Evolutionary conservation across 2,113 vertebrate species (phyloP), one percentile per base, ranked within the genome.

Genomic region (Terrapene triunguis): DNA sequence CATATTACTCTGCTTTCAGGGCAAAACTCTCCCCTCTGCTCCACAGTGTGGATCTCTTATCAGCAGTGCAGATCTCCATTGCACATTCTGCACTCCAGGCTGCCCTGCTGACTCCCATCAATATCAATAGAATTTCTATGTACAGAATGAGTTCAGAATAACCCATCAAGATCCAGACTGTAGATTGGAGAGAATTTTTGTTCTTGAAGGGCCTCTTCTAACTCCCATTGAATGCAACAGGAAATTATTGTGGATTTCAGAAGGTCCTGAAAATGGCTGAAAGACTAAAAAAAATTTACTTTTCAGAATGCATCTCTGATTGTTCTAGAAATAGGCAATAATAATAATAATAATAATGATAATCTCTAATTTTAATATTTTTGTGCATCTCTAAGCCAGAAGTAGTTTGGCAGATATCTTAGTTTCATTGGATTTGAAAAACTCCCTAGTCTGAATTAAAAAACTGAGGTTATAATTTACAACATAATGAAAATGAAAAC

Each of bases 301-400:
- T 1, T 14, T 38, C 81, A 76, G 89, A 79, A 90, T 62, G 74
- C 19, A 51, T n/a, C 80, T 2, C 0, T 35, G 12, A 8, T 85
- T 42, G 42, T 91, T 92, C 89, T 88, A 84, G 6, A 94, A 87
- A 22, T n/a, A 69, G 50, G 14, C 35, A 72, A 10, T 72, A 38
- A 21, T 69, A 44, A 44, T 44, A 44, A 42, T 42, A 32, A 62
- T 62, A 27, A 38, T 50, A 35, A 38, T 76, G 82, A 47, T 38
- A 38, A 42, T 55, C 51, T 25, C 27, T 17, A 0, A 42, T 84
- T 38, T 22, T 48, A 44, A 47, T 72, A 38, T 87, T 32, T 47
- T 27, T n/a, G 13, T 51, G 3, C 57, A 32, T 87, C 44, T 87
- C 3, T 59, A 84, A 50, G 48, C 3, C 1, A 4, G 76, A 65